A percentile compares a stretch with the other conserved stretches of the same genome.
Conservation (phyloP, 2,113 vertebrate genomes). For the Sturnus vulgaris region DNA sequence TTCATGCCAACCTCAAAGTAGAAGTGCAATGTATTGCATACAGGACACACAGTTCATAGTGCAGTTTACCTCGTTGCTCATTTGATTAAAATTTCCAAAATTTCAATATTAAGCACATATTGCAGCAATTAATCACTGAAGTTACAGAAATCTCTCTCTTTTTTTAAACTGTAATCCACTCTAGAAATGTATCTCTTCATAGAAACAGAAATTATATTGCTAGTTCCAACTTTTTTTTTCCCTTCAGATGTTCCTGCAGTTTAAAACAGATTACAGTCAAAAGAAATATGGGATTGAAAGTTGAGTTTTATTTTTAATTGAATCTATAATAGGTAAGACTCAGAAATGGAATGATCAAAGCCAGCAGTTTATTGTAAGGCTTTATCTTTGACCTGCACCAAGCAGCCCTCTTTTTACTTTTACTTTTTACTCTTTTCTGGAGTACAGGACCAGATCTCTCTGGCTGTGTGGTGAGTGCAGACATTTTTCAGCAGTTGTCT, state of each 20-base stretch:
- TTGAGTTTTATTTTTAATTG: neutral
- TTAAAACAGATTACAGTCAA: neutral
- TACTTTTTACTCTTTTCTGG: neutral
- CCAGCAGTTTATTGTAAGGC: neutral
- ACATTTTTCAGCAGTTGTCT: neutral
- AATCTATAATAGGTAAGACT: neutral
- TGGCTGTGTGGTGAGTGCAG: neutral
- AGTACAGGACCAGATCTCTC: neutral
- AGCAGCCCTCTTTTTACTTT: neutral
- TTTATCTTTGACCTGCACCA: neutral
- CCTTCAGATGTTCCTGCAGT: neutral
- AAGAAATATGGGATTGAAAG: neutral
- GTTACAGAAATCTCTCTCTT: neutral
- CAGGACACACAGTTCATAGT: neutral
- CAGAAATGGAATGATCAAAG: neutral
- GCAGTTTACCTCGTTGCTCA: neutral
- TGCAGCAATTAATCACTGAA: neutral
- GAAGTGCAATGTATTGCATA: neutral
- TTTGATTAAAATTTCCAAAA: neutral
- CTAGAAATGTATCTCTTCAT: neutral
- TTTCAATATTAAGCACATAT: neutral
- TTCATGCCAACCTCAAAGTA: neutral
- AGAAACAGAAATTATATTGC: neutral
- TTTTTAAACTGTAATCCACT: neutral
- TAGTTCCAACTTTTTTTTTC: neutral